A percentile compares a stretch with the other conserved stretches of the same genome.
Conservation (phyloP, 2,797 vertebrate genomes). For the Sardinella longiceps region DNA sequence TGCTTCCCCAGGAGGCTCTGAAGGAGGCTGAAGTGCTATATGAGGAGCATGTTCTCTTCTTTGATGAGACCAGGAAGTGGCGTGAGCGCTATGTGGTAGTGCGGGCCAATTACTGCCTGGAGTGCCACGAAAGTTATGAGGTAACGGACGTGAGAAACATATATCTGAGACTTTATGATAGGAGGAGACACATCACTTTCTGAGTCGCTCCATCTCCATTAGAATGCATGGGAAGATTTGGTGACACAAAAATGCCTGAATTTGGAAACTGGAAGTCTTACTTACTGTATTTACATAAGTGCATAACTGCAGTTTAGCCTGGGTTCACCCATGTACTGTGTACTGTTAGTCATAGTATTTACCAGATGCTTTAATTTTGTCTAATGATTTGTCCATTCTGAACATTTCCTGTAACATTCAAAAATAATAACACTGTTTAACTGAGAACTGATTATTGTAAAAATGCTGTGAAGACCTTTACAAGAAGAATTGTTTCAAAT, state of each 20-base stretch:
- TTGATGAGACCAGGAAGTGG: constrained; percentile 87
- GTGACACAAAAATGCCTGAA: no score
- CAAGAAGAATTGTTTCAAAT: background rate
- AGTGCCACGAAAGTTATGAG: constrained; percentile 87
- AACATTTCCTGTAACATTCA: no score
- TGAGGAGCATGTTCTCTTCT: constrained; percentile 75
- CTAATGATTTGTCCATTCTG: background rate
- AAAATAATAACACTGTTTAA: background rate
- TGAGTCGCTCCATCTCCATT: no score
- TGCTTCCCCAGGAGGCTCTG: constrained; percentile 63
- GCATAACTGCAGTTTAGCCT: background rate
- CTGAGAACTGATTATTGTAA: background rate
- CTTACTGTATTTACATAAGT: no score
- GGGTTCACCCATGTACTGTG: background rate
- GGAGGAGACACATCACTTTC: no score
- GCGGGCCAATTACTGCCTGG: constrained; percentile 83
- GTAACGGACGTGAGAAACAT: constrained; percentile 62
- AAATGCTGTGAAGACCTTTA: background rate
- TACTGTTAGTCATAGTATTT: background rate
- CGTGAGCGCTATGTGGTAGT: constrained; percentile 83
- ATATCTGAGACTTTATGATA: no score
- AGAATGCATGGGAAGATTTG: no score
- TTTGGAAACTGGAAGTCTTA: no score
- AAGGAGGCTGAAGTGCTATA: constrained; percentile 75
- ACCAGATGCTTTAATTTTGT: background rate